Evolutionary conservation across 2,888 invertebrate genomes (phyloP).

Genomic region (Synanthedon formicaeformis): DNA sequence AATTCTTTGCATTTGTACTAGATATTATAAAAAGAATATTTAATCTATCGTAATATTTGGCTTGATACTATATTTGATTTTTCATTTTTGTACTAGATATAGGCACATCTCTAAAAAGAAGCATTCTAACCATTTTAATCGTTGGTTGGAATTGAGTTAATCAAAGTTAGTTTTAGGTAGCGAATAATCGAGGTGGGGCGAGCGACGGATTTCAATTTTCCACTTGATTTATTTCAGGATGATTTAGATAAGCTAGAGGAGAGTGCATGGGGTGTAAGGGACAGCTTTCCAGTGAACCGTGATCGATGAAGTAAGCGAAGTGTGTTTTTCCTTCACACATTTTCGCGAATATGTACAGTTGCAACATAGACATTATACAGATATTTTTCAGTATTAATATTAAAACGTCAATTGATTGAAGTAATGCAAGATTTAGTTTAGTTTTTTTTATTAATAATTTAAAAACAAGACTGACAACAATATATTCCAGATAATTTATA

Average conservation of each 20-base stretch:
- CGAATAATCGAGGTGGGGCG: conserved; percentile 15
- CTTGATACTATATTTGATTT: too few species aligned
- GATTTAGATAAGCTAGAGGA: conserved; percentile 32
- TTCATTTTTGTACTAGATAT: too few species aligned
- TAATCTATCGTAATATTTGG: too few species aligned
- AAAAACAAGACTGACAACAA: too few species aligned
- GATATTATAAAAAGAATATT: too few species aligned
- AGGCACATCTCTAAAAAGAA: not conserved
- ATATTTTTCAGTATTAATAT: too few species aligned
- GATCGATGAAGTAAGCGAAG: not conserved
- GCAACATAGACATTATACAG: not conserved
- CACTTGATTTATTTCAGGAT: conserved; percentile 52
- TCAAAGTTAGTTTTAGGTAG: conserved; percentile 41
- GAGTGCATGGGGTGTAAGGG: conserved; percentile 1
- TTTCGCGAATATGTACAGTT: not conserved
- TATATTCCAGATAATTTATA: too few species aligned
- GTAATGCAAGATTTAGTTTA: too few species aligned
- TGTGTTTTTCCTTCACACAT: not conserved
- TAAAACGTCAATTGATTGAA: too few species aligned
- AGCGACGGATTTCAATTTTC: conserved; percentile 52
- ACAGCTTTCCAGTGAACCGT: conserved; percentile 3
- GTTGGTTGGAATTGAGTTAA: conserved; percentile 32
- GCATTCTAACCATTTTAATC: conserved; percentile 28
- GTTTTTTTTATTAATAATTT: too few species aligned
- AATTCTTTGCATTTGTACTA: too few species aligned